Base-by-base conservation (phyloP, 2,888 invertebrate genomes). In the Nymphalis c-album region DNA sequence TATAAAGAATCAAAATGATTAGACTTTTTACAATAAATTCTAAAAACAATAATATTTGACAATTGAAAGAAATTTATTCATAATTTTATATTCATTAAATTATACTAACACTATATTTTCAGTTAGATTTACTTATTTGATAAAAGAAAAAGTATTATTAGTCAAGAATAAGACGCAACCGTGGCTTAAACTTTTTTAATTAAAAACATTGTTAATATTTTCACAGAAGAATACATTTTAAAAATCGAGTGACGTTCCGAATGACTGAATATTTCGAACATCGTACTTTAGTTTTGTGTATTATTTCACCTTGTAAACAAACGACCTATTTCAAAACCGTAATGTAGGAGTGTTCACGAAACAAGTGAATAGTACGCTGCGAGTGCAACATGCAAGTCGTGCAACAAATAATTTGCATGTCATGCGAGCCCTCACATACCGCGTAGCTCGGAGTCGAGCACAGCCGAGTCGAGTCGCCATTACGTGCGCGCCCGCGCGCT, bases 391-490 rank as follows among this genome's bases (percentile, higher is more conserved):
- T 66, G 65, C 55, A 61, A 57, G 47, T 22, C 53, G 65, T 61
- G 65, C 60, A 66, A 61, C 45, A 18, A 53, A 60, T 61, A 66
- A 66, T 66, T 66, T 61, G 60, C 65, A 66, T 48, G 65, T 66
- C 65, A 66, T 66, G 60, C 60, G 55, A 66, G 48, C 60, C 46
- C 55, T 60, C 65, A 47, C 40, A 55, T 53, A 40, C 50, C 20
- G 51, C 59, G 26, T 40, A 26, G 60, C 64, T 31, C n/a, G 53
- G 2, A 31, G 31, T 46, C 60, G 60, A 53, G 47, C 60, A 45
- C 53, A 46, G 55, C 60, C 60, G 40, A 60, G 53, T 53, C 13
- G 65, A 61, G 55, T 55, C 55, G 53, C 60, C 64, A 60, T 60
- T 60, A 60, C 53, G 60, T 60, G 64, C 63, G 57, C 51, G 51